Evolutionary conservation across 2,113 vertebrate genomes (phyloP), one percentile per base, ranked within the genome.

Genomic region (Nesospiza acunhae): DNA sequence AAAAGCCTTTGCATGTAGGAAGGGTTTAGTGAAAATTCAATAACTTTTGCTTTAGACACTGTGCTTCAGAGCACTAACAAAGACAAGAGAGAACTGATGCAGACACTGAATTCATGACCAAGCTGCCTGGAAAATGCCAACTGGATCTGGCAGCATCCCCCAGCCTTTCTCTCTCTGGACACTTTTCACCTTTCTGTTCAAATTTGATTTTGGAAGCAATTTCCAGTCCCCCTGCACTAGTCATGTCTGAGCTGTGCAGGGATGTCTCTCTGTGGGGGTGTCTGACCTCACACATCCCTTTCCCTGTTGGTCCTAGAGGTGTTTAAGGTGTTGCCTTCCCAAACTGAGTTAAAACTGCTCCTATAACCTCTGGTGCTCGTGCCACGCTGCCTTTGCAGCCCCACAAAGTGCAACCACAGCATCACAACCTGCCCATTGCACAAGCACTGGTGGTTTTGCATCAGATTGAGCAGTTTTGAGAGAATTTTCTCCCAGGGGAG

Each of bases 1-100:
- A 97, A 97, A 97, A 95, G 90, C 91, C 93, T 94, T 85, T 96
- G 96, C 96, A 91, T 96, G 80, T 96, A 95, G 97, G 96, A 96
- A 97, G 94, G 91, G 94, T 97, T 98, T 98, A 98, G 95, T 96
- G 97, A 97, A 97, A 98, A 98, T 98, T 97, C 98, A 98, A 96
- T 98, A 98, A 96, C 93, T 96, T 97, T 76, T 90, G 72, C 96
- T 91, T 96, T 96, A 97, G 97, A 97, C 92, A 62, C 95, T 84
- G 90, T 91, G 93, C 97, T 97, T 95, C 93, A 90, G 97, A 97
- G 97, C 90, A 74, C 83, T 93, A 92, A 98, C 96, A 97, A 97
- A 97, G 96, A 97, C 84, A 97, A 91, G 95, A 85, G 92, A 96
- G 95, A 92, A 69, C 95, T 76, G 96, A 87, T 86, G 73, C 90